These are phyloP conservation scores for Stylophora pistillata DNA, from an alignment of 64 coral and sea anemone genomes.

Conservation along the genomic window DNA sequence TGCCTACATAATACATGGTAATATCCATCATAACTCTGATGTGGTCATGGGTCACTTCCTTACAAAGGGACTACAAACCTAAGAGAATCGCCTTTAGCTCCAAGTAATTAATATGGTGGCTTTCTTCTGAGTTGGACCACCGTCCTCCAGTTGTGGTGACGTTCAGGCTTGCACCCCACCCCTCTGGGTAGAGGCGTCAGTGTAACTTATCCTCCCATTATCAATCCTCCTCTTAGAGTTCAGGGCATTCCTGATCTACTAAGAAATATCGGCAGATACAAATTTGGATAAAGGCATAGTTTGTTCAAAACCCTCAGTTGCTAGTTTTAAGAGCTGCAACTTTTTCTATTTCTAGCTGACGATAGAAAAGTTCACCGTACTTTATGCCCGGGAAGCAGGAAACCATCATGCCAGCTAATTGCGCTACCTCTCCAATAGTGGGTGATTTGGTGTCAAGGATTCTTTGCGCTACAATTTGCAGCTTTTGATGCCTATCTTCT, in stretches of 20 bases:
- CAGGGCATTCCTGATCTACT: slow-evolving; percentile 40
- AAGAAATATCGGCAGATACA: slow-evolving; percentile 29
- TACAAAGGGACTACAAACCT: slow-evolving; percentile 28
- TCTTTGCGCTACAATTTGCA: slow-evolving; percentile 19
- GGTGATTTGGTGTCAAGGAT: slow-evolving; percentile 29
- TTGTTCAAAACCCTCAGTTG: slow-evolving; percentile 46
- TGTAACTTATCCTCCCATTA: not conserved
- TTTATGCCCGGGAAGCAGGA: slow-evolving; percentile 27
- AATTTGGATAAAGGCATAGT: slow-evolving; percentile 11
- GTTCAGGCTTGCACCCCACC: slow-evolving; percentile 31
- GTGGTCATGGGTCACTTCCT: slow-evolving; percentile 12
- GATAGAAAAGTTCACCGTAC: slow-evolving; percentile 15
- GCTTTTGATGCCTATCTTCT: not conserved
- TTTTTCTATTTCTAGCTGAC: slow-evolving; percentile 37
- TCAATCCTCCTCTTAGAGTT: slow-evolving; percentile 38
- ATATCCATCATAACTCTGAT: slow-evolving; percentile 70
- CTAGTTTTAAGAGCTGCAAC: slow-evolving; percentile 7
- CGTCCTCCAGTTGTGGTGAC: not conserved
- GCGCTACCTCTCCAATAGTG: slow-evolving; percentile 31
- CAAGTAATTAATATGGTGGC: slow-evolving; percentile 59
- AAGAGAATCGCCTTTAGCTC: slow-evolving; percentile 63
- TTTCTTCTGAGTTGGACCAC: slow-evolving; percentile 40
- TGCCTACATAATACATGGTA: slow-evolving; percentile 45
- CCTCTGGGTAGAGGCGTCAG: too few species aligned
- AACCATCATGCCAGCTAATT: slow-evolving; percentile 24